These are phyloP conservation scores for Limnephilus rhombicus DNA, from an alignment of 2,888 invertebrate genomes.

Conservation along the genomic window DNA sequence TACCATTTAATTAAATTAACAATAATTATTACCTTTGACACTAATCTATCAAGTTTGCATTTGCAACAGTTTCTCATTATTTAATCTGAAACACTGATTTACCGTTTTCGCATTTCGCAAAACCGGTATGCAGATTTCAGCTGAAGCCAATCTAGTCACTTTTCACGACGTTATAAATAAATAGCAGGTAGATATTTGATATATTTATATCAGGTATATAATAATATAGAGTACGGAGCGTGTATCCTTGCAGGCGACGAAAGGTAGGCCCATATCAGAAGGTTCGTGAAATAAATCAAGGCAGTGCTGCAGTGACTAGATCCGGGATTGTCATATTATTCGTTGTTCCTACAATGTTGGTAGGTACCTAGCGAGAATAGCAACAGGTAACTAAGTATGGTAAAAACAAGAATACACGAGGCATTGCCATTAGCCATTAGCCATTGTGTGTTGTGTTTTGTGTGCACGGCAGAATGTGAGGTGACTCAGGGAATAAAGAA, in stretches of 20 bases:
- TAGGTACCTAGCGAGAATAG: not conserved
- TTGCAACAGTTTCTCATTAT: not conserved
- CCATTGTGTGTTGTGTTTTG: constrained; percentile 11
- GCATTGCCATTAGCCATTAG: constrained; percentile 44
- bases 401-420: constrained; percentile 42
- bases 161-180: not conserved
- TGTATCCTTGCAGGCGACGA: not conserved
- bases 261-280: not conserved
- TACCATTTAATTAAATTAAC: constrained; percentile 1
- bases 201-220: not conserved
- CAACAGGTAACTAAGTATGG: constrained; percentile 3
- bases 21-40: not conserved
- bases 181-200: not conserved
- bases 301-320: not conserved
- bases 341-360: not conserved
- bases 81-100: not conserved
- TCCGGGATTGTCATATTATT: constrained; percentile 27
- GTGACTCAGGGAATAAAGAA: constrained; percentile 36
- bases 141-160: not conserved
- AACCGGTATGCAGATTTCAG: not conserved
- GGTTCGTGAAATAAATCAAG: constrained; percentile 7
- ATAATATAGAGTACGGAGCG: not conserved
- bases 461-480: not conserved
- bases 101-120: not conserved
- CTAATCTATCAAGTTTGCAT: not conserved